Evolutionary conservation across 2,113 vertebrate genomes (phyloP).

Genomic region (Muntiacus muntjak): DNA sequence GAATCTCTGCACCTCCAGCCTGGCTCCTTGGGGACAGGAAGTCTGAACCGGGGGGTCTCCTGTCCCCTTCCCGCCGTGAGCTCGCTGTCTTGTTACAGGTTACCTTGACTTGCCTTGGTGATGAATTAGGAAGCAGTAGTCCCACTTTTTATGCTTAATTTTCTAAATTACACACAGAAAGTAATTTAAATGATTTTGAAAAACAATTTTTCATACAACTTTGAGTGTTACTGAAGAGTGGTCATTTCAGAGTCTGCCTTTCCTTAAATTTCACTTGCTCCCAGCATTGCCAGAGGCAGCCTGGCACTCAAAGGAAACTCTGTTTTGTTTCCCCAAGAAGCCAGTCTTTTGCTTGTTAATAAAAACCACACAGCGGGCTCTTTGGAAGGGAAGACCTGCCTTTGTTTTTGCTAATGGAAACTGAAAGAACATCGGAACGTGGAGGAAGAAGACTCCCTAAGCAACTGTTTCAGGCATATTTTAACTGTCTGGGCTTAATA

Average conservation of each 20-base stretch:
- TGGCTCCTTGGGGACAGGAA: rapidly evolving
- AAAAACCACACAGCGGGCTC: background rate
- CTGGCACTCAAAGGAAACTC: background rate
- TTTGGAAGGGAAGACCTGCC: background rate
- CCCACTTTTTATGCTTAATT: background rate
- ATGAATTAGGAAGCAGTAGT: background rate
- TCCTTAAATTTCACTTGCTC: background rate
- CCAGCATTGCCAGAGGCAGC: background rate
- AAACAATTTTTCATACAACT: background rate
- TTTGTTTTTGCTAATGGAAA: background rate
- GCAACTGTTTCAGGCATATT: background rate
- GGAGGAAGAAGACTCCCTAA: background rate
- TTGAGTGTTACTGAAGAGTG: background rate
- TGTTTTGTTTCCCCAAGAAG: background rate
- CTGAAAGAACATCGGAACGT: background rate
- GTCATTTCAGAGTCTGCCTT: background rate
- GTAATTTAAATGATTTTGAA: background rate
- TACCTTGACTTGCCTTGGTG: background rate
- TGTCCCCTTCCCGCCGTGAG: rapidly evolving
- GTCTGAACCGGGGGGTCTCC: background rate
- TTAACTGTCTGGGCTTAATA: background rate
- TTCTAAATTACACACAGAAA: background rate
- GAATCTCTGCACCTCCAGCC: rapidly evolving
- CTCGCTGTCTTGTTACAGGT: background rate
- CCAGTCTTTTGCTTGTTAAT: background rate